Conservation (phyloP, 1,140 invertebrate species). For the Pomacea maculata region DNA sequence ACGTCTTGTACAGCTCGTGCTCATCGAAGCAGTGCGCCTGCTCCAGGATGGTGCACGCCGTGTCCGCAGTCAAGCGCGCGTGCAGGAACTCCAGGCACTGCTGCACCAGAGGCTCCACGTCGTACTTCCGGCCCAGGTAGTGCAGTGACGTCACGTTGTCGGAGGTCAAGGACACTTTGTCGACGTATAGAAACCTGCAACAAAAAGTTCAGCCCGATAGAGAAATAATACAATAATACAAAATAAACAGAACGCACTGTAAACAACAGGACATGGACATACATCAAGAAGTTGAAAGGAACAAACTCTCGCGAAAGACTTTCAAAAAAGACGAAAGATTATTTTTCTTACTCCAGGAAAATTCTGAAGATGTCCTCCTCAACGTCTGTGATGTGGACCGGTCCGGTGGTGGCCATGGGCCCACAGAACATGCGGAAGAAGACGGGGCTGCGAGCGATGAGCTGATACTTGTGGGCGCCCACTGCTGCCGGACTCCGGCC, state of each 20-base stretch:
- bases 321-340: not conserved
- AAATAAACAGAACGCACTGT: not conserved
- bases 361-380: slow-evolving; percentile 39
- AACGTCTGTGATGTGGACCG: slow-evolving; percentile 44
- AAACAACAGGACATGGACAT: not conserved
- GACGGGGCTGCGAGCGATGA: slow-evolving; percentile 48
- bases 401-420: slow-evolving; percentile 34
- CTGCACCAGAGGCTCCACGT: slow-evolving; percentile 79
- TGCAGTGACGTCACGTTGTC: slow-evolving; percentile 84
- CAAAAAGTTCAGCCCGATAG: not conserved
- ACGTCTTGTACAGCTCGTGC: slow-evolving; percentile 35
- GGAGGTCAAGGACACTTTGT: slow-evolving; percentile 69
- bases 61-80: slow-evolving; percentile 78
- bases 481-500: slow-evolving; percentile 36
- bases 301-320: not conserved
- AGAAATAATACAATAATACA: not conserved
- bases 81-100: slow-evolving; percentile 84
- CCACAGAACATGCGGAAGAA: slow-evolving; percentile 49
- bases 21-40: slow-evolving; percentile 44
- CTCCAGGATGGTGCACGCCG: slow-evolving; percentile 71
- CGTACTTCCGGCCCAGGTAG: slow-evolving; percentile 86
- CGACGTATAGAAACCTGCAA: slow-evolving; percentile 43
- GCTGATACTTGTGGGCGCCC: slow-evolving; percentile 44
- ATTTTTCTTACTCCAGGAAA: slow-evolving; percentile 42
- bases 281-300: not conserved